Percentiles rank a stretch among this genome's conserved stretches.
phyloP scores from a whole-genome alignment of 1,140 invertebrate genomes.

The Gerris buenoi region DNA sequence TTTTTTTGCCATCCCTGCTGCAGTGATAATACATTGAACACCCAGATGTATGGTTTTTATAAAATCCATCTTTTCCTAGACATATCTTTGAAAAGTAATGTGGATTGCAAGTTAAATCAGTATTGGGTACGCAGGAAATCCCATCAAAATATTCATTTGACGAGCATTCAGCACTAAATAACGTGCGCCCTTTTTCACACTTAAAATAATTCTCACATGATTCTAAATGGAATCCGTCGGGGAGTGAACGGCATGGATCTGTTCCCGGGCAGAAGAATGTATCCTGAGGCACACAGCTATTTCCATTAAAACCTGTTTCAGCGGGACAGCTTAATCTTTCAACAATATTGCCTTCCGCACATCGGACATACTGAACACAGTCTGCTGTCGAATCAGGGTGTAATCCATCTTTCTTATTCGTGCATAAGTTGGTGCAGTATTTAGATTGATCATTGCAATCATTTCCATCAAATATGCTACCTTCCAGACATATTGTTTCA shows the following conservation, averaged over 20 bases:
- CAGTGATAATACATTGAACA: neutral
- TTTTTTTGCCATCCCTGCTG: neutral
- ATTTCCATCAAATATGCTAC: neutral
- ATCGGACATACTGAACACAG: neutral
- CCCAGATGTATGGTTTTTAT: neutral
- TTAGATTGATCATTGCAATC: neutral
- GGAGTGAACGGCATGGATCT: neutral
- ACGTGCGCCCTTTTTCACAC: neutral
- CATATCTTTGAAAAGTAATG: neutral
- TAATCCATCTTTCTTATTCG: neutral
- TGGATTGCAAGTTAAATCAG: neutral
- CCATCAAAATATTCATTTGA: neutral
- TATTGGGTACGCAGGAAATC: neutral
- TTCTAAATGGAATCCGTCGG: neutral
- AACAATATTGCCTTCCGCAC: neutral
- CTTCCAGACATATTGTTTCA: neutral
- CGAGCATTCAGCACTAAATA: neutral
- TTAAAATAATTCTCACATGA: neutral
- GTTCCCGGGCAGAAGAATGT: neutral
- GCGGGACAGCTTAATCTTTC: neutral
- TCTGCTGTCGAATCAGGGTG: neutral
- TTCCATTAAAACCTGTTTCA: neutral
- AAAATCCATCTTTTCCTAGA: neutral
- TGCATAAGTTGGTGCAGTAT: neutral
- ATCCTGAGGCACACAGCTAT: neutral